A percentile compares a stretch with the other conserved stretches of the same genome.
Conservation (phyloP, 2,797 vertebrate species). For the Chaetophractus vellerosus region DNA sequence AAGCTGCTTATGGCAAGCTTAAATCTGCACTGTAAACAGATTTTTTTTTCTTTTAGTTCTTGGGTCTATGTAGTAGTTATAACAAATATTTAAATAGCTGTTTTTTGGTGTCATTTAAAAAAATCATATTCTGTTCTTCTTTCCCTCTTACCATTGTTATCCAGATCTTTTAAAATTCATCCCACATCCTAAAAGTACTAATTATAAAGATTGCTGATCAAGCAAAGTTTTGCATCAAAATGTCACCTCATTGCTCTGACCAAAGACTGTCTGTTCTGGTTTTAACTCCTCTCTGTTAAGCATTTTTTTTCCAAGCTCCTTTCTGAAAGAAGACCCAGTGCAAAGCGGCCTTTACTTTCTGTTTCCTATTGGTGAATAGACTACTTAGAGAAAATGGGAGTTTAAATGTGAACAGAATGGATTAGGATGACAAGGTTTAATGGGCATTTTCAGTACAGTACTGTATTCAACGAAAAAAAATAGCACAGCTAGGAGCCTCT, state of each 20-base stretch:
- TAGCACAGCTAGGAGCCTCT: slow-evolving; percentile 82
- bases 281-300: slow-evolving; percentile 81
- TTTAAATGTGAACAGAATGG: slow-evolving; percentile 84
- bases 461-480: slow-evolving; percentile 83
- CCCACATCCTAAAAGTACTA: background rate
- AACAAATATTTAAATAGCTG: slow-evolving; percentile 77
- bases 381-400: slow-evolving; percentile 81
- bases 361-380: slow-evolving; percentile 78
- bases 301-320: slow-evolving; percentile 75
- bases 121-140: slow-evolving; percentile 71
- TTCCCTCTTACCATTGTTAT: slow-evolving; percentile 38
- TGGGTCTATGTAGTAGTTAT: slow-evolving; percentile 82
- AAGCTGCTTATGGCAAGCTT: slow-evolving; percentile 71
- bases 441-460: slow-evolving; percentile 83
- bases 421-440: slow-evolving; percentile 73
- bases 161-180: slow-evolving; percentile 73
- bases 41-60: slow-evolving; percentile 72
- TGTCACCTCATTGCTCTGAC: slow-evolving; percentile 88
- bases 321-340: slow-evolving; percentile 80
- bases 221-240: slow-evolving; percentile 83
- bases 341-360: slow-evolving; percentile 86
- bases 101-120: slow-evolving; percentile 71
- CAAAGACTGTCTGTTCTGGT: slow-evolving; percentile 89
- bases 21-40: slow-evolving; percentile 69
- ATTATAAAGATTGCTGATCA: background rate